These are phyloP conservation scores for Podarcis muralis DNA, from an alignment of 2,113 vertebrate species.

Conservation along the genomic window DNA sequence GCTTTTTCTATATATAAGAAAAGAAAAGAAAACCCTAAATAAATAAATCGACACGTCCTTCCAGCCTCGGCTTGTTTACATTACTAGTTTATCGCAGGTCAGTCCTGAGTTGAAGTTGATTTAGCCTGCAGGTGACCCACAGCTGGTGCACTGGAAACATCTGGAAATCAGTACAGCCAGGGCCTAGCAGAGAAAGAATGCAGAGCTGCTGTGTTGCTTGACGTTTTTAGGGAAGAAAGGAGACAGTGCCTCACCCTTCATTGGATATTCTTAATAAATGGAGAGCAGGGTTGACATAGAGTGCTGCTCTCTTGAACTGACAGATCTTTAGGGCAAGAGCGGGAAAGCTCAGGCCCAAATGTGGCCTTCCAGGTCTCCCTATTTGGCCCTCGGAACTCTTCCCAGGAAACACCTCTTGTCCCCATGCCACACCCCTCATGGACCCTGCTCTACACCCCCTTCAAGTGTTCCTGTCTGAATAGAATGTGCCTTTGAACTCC, in stretches of 20 bases:
- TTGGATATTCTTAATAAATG: not conserved
- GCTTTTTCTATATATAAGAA: not conserved
- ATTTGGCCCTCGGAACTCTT: no score
- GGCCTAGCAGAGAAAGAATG: not conserved
- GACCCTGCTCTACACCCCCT: no score
- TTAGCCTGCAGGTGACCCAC: slow-evolving; percentile 10
- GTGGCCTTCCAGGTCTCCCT: no score
- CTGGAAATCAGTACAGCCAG: not conserved
- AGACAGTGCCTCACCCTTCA: not conserved
- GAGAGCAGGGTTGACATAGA: not conserved
- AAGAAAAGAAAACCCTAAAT: not conserved
- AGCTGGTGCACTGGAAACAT: not conserved
- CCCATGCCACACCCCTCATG: no score
- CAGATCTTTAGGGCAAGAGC: not conserved
- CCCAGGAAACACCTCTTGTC: no score
- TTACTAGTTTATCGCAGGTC: slow-evolving; percentile 13
- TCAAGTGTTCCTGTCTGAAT: no score
- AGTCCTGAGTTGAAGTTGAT: not conserved
- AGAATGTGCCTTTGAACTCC: no score
- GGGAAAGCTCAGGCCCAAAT: no score
- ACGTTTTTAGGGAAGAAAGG: not conserved
- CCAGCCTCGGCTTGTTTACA: not conserved
- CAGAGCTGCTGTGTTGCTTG: not conserved
- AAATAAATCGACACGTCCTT: not conserved
- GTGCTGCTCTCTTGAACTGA: not conserved